These are phyloP conservation scores for Lophotis ruficrista DNA, from an alignment of 2,113 vertebrate genomes.

Conservation along the genomic window DNA sequence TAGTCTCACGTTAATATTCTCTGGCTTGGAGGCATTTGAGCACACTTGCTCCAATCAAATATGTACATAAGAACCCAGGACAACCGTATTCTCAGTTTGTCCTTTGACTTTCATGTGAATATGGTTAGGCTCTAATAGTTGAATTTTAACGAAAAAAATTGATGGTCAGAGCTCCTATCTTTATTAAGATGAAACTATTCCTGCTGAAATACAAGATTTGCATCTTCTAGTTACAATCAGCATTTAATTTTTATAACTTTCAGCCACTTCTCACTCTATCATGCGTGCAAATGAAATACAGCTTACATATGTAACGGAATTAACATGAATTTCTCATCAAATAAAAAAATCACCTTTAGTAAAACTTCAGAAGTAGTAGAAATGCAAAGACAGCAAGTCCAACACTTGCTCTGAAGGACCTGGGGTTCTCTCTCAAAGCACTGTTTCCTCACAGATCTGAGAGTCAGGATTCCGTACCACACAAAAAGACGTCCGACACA, in stretches of 20 bases:
- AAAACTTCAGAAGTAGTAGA: not conserved
- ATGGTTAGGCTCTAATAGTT: not conserved
- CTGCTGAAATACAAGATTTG: not conserved
- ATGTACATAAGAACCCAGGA: not conserved
- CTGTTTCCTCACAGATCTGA: not conserved
- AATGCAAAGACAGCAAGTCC: accelerated
- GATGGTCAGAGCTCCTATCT: not conserved
- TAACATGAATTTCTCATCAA: not conserved
- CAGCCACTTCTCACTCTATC: not conserved
- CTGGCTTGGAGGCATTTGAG: not conserved
- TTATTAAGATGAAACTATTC: not conserved
- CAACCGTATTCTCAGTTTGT: not conserved
- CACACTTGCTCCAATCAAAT: not conserved
- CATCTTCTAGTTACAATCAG: not conserved
- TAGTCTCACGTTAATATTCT: not conserved
- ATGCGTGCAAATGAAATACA: not conserved
- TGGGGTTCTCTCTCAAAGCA: not conserved
- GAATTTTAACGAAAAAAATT: not conserved
- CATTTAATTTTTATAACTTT: not conserved
- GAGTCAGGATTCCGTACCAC: not conserved
- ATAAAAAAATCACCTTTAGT: not conserved
- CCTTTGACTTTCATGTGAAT: not conserved
- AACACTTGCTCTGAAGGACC: not conserved
- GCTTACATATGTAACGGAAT: not conserved
- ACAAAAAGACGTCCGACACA: not conserved